Evolutionary conservation across 2,888 invertebrate species (phyloP).

Genomic region (Rhodophaea formosa): DNA sequence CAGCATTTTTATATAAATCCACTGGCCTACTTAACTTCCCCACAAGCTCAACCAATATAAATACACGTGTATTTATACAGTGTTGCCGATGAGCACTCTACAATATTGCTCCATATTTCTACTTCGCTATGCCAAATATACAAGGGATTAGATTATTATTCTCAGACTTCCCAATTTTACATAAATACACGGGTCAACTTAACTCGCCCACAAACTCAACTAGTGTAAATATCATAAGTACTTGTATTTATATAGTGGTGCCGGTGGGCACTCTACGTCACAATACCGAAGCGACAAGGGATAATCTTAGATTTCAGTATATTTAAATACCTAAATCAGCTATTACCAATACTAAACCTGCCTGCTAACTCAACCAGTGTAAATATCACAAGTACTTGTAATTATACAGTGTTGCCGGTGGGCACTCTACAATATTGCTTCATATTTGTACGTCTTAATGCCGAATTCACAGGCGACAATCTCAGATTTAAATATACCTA

Average conservation of each 20-base stretch:
- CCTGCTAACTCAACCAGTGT: background rate
- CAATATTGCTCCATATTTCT: conserved; percentile 19
- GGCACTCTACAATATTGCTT: conserved; percentile 18
- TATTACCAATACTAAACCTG: too few species aligned
- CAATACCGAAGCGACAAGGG: background rate
- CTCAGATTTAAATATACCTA: too few species aligned
- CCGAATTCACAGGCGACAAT: background rate
- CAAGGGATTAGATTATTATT: too few species aligned
- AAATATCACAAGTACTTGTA: background rate
- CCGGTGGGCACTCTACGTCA: conserved; percentile 10
- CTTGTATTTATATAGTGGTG: background rate
- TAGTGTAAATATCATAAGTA: background rate
- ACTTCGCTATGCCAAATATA: conserved; percentile 4
- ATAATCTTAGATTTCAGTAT: conserved; percentile 10
- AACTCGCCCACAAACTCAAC: background rate
- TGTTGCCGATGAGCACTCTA: conserved; percentile 12
- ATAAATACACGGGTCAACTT: too few species aligned
- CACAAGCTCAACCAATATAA: background rate
- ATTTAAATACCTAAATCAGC: too few species aligned
- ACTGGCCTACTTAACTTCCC: too few species aligned
- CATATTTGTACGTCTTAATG: conserved; percentile 15
- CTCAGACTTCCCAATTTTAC: too few species aligned
- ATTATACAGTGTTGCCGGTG: background rate
- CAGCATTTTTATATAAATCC: too few species aligned
- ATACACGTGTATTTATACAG: background rate